These are phyloP conservation scores for Ophioderma brevispina DNA, from an alignment of 35 echinoderm and acorn worm genomes.

Conservation along the genomic window DNA sequence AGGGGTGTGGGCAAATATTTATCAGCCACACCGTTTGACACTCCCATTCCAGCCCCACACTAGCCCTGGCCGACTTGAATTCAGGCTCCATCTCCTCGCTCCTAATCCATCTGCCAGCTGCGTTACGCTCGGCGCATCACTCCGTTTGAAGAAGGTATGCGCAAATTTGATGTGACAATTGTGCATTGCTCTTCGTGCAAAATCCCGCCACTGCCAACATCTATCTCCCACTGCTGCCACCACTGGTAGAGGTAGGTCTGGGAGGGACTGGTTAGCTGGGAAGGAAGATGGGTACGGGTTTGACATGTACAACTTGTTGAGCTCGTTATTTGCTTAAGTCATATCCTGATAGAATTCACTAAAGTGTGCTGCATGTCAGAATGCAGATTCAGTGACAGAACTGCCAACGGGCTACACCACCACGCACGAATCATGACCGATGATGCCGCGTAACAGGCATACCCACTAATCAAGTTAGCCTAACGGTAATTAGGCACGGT, in stretches of 20 bases:
- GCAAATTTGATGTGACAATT: not conserved
- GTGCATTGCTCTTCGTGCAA: not conserved
- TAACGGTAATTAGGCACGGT: too few relatives aligned
- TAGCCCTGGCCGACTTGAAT: too few relatives aligned
- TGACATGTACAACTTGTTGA: constrained; percentile 18
- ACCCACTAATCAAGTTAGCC: not conserved
- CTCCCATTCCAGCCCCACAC: not conserved
- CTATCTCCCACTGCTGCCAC: too few relatives aligned
- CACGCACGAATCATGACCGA: not conserved
- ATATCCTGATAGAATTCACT: constrained; percentile 14
- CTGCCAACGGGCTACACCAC: not conserved
- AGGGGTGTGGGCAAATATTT: not conserved
- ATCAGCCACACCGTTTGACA: not conserved
- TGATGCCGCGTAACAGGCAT: not conserved
- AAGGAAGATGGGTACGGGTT: not conserved
- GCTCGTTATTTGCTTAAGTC: constrained; percentile 37
- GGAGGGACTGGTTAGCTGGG: too few relatives aligned
- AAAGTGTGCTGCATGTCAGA: constrained; percentile 17
- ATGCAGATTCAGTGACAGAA: not conserved
- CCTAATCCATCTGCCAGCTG: not conserved
- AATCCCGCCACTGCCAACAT: too few relatives aligned
- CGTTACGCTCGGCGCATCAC: not conserved
- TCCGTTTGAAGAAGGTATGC: not conserved
- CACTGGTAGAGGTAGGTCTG: too few relatives aligned
- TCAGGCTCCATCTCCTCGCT: not conserved